Conservation (phyloP, 2,113 vertebrate genomes). For the Colaptes auratus region DNA sequence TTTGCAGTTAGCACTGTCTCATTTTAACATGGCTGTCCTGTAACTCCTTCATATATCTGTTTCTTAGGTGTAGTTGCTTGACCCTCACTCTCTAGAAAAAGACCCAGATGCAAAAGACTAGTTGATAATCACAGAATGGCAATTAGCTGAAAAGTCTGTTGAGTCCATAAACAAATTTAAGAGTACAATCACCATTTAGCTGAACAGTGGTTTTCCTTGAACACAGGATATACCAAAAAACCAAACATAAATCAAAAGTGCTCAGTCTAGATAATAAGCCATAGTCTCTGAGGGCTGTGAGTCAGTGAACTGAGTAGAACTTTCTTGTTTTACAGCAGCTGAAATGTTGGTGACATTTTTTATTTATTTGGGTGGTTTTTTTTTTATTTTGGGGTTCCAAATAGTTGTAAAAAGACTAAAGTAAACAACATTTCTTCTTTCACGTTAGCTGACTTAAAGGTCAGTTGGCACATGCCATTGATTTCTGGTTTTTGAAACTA, state of each 20-base stretch:
- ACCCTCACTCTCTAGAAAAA: not conserved
- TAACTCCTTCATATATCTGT: not conserved
- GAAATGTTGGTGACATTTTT: not conserved
- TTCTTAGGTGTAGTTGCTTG: not conserved
- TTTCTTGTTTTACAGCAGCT: not conserved
- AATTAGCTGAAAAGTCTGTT: not conserved
- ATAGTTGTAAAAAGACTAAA: not conserved
- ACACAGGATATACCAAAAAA: not conserved
- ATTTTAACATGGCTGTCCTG: not conserved
- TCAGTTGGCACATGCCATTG: conserved; percentile 60
- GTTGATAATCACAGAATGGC: not conserved
- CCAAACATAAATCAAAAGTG: not conserved
- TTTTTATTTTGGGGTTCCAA: not conserved
- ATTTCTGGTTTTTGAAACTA: conserved; percentile 28
- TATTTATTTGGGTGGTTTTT: not conserved
- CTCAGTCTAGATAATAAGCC: not conserved
- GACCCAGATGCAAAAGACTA: not conserved
- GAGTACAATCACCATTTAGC: not conserved
- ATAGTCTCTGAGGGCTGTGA: not conserved
- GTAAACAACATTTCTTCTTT: conserved; percentile 13
- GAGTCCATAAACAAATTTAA: not conserved
- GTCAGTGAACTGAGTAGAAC: not conserved
- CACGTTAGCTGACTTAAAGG: conserved; percentile 51
- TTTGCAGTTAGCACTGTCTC: not conserved
- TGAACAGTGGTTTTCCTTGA: not conserved